These are phyloP conservation scores for Heliocidaris tuberculata DNA, from an alignment of 35 echinoderm and acorn worm genomes.

Conservation along the genomic window DNA sequence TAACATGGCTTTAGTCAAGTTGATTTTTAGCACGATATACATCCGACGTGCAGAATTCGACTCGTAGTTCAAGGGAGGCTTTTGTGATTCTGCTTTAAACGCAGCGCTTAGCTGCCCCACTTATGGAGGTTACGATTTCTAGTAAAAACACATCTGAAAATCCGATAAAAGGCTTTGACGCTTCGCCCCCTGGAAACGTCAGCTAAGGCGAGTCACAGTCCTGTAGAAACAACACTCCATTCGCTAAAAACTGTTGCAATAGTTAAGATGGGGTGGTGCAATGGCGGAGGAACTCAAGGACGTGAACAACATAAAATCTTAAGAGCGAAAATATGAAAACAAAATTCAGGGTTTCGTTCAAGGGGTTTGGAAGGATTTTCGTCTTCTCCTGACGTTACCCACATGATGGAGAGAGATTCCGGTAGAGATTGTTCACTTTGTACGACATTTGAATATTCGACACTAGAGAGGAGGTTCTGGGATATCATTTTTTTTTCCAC, in stretches of 20 bases:
- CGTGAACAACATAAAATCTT: neutral
- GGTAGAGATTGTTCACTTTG: too few species aligned
- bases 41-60: neutral
- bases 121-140: conserved; percentile 31
- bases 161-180: conserved; percentile 32
- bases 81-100: neutral
- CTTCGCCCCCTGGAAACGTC: conserved; percentile 25
- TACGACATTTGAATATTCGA: too few species aligned
- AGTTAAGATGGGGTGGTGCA: neutral
- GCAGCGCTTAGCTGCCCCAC: conserved; percentile 2
- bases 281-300: neutral
- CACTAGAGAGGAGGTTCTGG: too few species aligned
- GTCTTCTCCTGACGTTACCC: neutral
- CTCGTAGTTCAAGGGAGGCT: neutral
- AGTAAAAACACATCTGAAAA: conserved; percentile 25
- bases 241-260: neutral
- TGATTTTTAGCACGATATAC: neutral
- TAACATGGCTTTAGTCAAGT: neutral
- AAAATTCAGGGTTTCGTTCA: neutral
- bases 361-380: neutral
- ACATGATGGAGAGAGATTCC: neutral
- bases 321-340: conserved; percentile 1
- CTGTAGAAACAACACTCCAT: neutral
- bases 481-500: too few species aligned
- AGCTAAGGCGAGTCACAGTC: neutral